Evolutionary conservation across 2,888 invertebrate genomes (phyloP), one percentile per base, ranked within the genome.

Genomic region (Lottia gigantea): DNA sequence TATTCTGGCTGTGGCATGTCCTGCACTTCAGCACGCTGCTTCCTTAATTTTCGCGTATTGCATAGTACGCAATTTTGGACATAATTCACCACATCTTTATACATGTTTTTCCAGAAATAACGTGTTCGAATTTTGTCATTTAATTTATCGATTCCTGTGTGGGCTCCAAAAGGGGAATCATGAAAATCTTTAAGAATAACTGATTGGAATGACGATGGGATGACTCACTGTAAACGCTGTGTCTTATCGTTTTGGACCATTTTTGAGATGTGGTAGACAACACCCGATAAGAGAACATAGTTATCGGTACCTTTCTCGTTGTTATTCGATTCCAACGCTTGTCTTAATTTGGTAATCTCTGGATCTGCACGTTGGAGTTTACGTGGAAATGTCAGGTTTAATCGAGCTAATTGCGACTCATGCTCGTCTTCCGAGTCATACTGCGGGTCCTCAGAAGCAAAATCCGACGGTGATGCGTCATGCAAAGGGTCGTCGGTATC

Each of bases 51-150:
- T 12, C 19, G 26, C 15, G 46, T 46, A n/a, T 46, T 7, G 23
- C 68, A 68, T 63, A 45, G 40, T 7, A 12, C 16, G 16, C 62
- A 68, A 11, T 19, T 45, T 61, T 63, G 46, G 4, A 62, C n/a
- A 16, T 11, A 40, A 15, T n/a, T 7, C 2, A 12, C 46, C 6
- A 68, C 26, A 63, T 68, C 63, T 12, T 63, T 63, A 15, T 61
- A 26, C 68, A 68, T 46, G 12, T 45, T 26, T n/a, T 19, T n/a
- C 68, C 68, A 68, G 23, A 26, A 55, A 16, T 46, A 68, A 7
- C 46, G 26, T 19, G 16, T 40, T 62, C 61, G n/a, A n/a, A n/a
- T n/a, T n/a, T n/a, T n/a, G n/a, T n/a, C n/a, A n/a, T n/a, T n/a
- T n/a, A n/a, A n/a, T n/a, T n/a, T n/a, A n/a, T n/a, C n/a, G 15